These are phyloP conservation scores for Ammodytes marinus DNA, from an alignment of 2,113 vertebrate genomes.

Conservation along the genomic window DNA sequence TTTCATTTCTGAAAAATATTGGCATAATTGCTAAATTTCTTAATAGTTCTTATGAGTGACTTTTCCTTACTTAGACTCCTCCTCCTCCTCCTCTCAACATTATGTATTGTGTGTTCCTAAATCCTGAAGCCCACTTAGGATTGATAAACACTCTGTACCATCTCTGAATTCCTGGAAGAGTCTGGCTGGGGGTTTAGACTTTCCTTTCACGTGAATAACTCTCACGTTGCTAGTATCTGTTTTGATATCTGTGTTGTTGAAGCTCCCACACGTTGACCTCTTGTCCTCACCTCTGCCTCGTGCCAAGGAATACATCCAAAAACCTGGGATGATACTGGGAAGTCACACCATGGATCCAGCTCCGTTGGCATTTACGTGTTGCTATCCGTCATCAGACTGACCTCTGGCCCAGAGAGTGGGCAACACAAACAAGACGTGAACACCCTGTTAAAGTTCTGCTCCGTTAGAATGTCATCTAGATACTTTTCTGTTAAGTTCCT, in stretches of 20 bases:
- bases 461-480: no score
- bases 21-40: not conserved
- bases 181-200: not conserved
- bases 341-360: constrained; percentile 32
- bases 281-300: not conserved
- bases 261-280: constrained; percentile 33
- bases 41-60: not conserved
- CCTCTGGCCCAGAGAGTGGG: not conserved
- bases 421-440: constrained; percentile 1
- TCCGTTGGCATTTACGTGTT: constrained; percentile 21
- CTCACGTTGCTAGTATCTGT: constrained; percentile 22
- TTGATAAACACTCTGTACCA: not conserved
- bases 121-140: not conserved
- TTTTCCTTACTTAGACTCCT: not conserved
- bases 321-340: constrained; percentile 40
- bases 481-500: no score
- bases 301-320: constrained; percentile 33
- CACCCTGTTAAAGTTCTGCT: not conserved
- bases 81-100: not conserved
- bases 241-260: constrained; percentile 56
- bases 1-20: not conserved
- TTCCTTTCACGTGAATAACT: constrained; percentile 23
- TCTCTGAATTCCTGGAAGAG: not conserved
- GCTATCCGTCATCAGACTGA: constrained; percentile 34
- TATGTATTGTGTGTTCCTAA: not conserved